Base-by-base conservation (phyloP, 2,797 vertebrate genomes). In the Danio tinwini region DNA sequence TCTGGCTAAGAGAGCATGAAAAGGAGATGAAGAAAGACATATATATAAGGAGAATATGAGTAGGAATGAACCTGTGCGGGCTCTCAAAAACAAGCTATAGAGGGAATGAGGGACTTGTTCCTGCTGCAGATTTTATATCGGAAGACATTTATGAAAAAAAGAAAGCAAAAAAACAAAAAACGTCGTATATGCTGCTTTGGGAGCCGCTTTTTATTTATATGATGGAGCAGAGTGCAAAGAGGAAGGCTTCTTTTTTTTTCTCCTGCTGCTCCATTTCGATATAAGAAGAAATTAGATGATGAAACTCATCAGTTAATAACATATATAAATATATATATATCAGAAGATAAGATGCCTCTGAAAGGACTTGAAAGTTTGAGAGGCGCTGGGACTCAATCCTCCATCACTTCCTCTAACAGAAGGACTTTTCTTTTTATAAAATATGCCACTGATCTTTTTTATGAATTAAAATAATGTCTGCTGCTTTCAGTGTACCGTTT, bases 401-500 rank as follows among this genome's bases (percentile, higher is more conserved):
- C 73, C 76, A 50, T 63, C 81, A 81, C 78, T 82, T 87, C 84
- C 80, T 88, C 86, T 87, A 29, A 88, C 80, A 88, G 83, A 89
- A 82, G 76, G 82, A 86, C 76, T 85, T 79, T 83, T 85, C 86
- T 88, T 81, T 29, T 85, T 83, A 86, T 56, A 88, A 88, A 93
- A 88, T 87, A 94, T 92, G 93, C 93, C 94, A 95, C 93, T 95
- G 93, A 93, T 90, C 67, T 85, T 87, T 90, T 87, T 29, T 86
- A 86, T 47, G 68, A 88, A 86, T 72, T 80, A 50, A 81, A 87
- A 78, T 87, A 76, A 78, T 85, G 67, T 92, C 91, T 93, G 93
- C 93, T 95, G 93, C 94, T 94, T 94, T 88, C 87, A 90, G 86
- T 92, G 91, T 91, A 92, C 74, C 90, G 89, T 84, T 93, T 92